These are phyloP conservation scores for Platycercus adscitus DNA, from an alignment of 2,113 vertebrate species.

Conservation along the genomic window DNA sequence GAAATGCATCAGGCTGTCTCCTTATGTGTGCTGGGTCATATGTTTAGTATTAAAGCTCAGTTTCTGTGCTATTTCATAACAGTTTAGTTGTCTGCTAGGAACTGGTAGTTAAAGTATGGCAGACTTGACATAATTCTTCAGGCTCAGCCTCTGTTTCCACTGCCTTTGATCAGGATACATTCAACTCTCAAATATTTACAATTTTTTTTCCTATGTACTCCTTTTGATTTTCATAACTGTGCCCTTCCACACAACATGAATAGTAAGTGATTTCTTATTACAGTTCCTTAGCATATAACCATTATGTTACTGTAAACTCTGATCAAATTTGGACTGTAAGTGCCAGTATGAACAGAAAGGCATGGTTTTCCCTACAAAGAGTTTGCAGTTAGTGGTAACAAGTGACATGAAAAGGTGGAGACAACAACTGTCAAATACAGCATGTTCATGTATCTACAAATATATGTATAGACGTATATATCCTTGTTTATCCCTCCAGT, in stretches of 20 bases:
- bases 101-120: conserved; percentile 10
- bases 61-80: conserved; percentile 46
- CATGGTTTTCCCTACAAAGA: background rate
- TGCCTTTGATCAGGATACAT: conserved; percentile 41
- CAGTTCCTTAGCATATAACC: background rate
- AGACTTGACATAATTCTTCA: conserved; percentile 32
- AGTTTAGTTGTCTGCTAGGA: conserved; percentile 30
- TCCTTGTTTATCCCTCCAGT: background rate
- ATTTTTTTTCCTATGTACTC: background rate
- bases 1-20: background rate
- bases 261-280: background rate
- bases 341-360: background rate
- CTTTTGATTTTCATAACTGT: background rate
- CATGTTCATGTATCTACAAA: background rate
- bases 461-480: background rate
- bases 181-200: background rate
- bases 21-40: background rate
- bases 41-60: conserved; percentile 25
- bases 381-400: background rate
- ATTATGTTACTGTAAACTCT: background rate
- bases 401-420: background rate
- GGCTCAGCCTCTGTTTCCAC: background rate
- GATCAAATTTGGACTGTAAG: background rate
- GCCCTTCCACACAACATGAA: background rate
- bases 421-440: background rate